Evolutionary conservation across 2,797 vertebrate genomes (phyloP), one percentile per base, ranked within the genome.

Genomic region (Picus viridis): DNA sequence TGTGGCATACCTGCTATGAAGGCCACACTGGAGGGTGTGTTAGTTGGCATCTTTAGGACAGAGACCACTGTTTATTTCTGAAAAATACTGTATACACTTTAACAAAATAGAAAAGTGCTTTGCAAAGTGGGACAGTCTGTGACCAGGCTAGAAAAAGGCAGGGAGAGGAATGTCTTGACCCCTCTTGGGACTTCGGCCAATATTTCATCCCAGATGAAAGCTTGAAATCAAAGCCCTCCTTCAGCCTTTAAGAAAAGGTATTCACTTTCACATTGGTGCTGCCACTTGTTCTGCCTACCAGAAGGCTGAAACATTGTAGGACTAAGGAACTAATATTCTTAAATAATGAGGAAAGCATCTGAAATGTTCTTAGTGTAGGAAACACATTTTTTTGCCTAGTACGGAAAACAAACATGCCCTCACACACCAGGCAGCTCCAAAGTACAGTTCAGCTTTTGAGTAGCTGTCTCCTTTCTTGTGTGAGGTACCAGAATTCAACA

Each of bases 61-160:
- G 54, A 88, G n/a, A 63, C 13, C 13, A 26, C 36, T 86, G 29
- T 84, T 94, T 94, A 64, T 69, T 92, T 90, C 58, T 92, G 89
- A 93, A 85, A 77, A 88, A 36, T 54, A 86, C 49, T 53, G 22
- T 51, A 72, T 24, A 71, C 17, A 59, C 7, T 91, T 84, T 54
- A 86, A 88, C 18, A 72, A 87, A 54, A 78, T 41, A 58, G 30
- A 27, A 47, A 58, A 13, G 12, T 84, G 49, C 79, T 95, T 93
- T 84, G 36, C 72, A 71, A 92, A 88, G 41, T 36, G 27, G 57
- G 49, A 57, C 59, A 54, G 54, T 59, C 67, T 78, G 45, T 59
- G 77, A 82, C 29, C 15, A 71, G 70, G 17, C 58, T 56, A 73
- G 57, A 87, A 87, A 59, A 41, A 58, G 64, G 77, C 54, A 57